phyloP scores from a whole-genome alignment of 2,797 vertebrate species.

The Chelmon rostratus region DNA sequence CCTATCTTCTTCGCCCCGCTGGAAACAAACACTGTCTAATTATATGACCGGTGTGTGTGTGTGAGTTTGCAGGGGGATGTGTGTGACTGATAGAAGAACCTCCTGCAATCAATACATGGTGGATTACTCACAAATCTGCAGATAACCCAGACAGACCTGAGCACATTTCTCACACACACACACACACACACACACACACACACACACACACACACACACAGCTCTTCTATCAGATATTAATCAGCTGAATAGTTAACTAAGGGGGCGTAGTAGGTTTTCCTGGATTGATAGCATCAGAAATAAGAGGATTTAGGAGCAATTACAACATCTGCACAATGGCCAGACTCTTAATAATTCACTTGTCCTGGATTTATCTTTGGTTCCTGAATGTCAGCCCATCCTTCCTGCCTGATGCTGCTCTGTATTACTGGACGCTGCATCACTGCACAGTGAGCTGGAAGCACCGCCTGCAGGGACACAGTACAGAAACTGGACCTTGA shows the following conservation, averaged over 20 bases:
- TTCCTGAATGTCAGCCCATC: not conserved
- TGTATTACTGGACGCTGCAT: too few species aligned
- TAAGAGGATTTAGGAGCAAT: slow-evolving; percentile 33
- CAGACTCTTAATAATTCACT: not conserved
- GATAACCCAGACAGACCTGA: slow-evolving; percentile 51
- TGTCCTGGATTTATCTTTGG: not conserved
- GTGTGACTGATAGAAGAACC: slow-evolving; percentile 33
- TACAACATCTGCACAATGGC: slow-evolving; percentile 8
- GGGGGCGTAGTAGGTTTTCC: not conserved
- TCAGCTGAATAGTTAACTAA: slow-evolving; percentile 18
- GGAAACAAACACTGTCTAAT: slow-evolving; percentile 42
- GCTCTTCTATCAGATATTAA: slow-evolving; percentile 11
- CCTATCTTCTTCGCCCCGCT: slow-evolving; percentile 23
- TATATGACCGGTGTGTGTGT: slow-evolving; percentile 20
- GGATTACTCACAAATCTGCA: slow-evolving; percentile 62
- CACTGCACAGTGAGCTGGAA: too few species aligned
- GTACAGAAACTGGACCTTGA: too few species aligned
- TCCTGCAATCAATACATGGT: slow-evolving; percentile 55
- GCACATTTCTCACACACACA: slow-evolving; percentile 14
- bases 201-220: slow-evolving; percentile 14
- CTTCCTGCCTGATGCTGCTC: not conserved
- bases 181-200: slow-evolving; percentile 7
- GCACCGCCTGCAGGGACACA: too few species aligned
- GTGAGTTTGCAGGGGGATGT: slow-evolving; percentile 1
- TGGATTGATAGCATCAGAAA: slow-evolving; percentile 14